Conservation (phyloP, 2,888 invertebrate species). For the Cosmopolites sordidus region DNA sequence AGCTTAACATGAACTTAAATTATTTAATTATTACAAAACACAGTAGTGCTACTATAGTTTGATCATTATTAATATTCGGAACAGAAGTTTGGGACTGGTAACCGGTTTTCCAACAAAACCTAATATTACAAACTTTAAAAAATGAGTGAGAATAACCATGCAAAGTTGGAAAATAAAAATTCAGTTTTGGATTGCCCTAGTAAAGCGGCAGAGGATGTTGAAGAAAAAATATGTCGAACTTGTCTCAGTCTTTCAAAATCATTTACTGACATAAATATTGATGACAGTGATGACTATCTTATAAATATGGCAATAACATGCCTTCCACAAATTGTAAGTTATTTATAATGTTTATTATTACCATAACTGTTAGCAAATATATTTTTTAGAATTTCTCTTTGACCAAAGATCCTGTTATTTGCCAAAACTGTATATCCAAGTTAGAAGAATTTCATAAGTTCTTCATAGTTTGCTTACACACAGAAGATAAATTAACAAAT, state of each 20-base stretch:
- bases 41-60: too few relatives aligned
- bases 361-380: too few relatives aligned
- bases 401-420: slow-evolving; percentile 17
- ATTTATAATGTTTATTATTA: too few relatives aligned
- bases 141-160: too few relatives aligned
- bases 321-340: slow-evolving; percentile 17
- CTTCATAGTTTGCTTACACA: slow-evolving; percentile 7
- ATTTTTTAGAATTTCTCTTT: slow-evolving; percentile 10
- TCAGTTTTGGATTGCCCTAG: too few relatives aligned
- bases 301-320: slow-evolving; percentile 10
- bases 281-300: slow-evolving; percentile 4
- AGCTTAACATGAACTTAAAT: too few relatives aligned
- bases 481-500: slow-evolving; percentile 8
- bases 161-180: too few relatives aligned
- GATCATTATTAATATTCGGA: too few relatives aligned
- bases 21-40: too few relatives aligned
- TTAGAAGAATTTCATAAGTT: slow-evolving; percentile 17
- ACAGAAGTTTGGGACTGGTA: too few relatives aligned
- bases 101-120: too few relatives aligned
- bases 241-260: slow-evolving; percentile 6
- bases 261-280: not conserved
- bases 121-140: too few relatives aligned
- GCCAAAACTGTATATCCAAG: slow-evolving; percentile 14
- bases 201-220: not conserved
- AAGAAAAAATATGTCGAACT: slow-evolving; percentile 16